Evolutionary conservation across 2,113 vertebrate genomes (phyloP).

Genomic region (Fregata magnificens): DNA sequence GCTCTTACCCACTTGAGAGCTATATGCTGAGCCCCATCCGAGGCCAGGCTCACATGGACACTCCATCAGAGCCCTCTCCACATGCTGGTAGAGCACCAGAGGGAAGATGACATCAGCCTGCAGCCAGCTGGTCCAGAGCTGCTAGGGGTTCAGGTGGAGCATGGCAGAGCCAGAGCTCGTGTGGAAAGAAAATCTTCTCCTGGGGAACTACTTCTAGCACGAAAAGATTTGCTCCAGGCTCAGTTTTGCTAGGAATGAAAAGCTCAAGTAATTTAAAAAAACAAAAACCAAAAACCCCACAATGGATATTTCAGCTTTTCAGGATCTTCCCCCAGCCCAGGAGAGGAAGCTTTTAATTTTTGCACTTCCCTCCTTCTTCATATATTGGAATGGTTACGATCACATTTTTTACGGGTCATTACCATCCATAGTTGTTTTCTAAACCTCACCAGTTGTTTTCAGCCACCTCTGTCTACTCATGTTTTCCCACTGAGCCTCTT

Average conservation of each 20-base stretch:
- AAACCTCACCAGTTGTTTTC: neutral
- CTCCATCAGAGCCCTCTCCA: neutral
- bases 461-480: neutral
- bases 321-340: neutral
- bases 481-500: neutral
- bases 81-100: neutral
- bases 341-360: neutral
- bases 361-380: neutral
- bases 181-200: neutral
- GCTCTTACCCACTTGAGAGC: neutral
- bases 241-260: neutral
- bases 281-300: too few relatives aligned
- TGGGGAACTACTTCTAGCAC: neutral
- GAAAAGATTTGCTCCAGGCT: neutral
- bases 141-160: neutral
- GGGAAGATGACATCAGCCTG: neutral
- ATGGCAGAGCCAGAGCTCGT: neutral
- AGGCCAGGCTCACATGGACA: accelerated
- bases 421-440: neutral
- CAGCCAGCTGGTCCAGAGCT: neutral
- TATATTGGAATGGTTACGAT: neutral
- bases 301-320: neutral
- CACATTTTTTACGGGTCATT: neutral
- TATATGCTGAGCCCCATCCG: neutral
- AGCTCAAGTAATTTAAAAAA: neutral